Base-by-base conservation (phyloP, 1,140 invertebrate genomes). In the Polyergus mexicanus region DNA sequence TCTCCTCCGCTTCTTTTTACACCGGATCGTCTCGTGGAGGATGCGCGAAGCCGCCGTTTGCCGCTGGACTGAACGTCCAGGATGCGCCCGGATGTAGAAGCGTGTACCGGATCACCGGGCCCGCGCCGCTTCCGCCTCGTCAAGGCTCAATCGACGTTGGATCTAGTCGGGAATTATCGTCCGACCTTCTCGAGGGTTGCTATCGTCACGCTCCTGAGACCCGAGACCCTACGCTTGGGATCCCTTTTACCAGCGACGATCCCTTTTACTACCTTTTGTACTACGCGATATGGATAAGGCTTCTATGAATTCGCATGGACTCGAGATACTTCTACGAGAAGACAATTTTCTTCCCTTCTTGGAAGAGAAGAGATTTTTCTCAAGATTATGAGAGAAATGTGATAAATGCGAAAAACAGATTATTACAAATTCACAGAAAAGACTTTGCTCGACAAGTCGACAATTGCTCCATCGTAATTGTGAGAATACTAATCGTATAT, bases 101-200 rank as follows among this genome's bases (percentile, higher is more conserved):
- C 75, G 63, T 87, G 88, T 91, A 91, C 83, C 86, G 83, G 90
- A 92, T 91, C 89, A 90, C 62, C 85, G 89, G 84, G 85, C 84
- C 88, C 86, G 87, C 85, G 86, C 65, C 65, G 89, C 91, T 92
- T 93, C 91, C 89, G 89, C 92, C 86, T 92, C 91, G 92, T 92
- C 92, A 91, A 92, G 90, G 85, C 89, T 91, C 91, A 92, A 92
- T 92, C 91, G 92, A 92, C 91, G 89, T 91, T 85, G 87, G 89
- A 88, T 90, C 90, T 89, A 86, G 85, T 93, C 87, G 91, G 88
- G 92, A 93, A 92, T 93, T 93, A 93, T 92, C 92, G 91, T 89
- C 88, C 80, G 88, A 89, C 91, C 91, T 91, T 90, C 90, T 80
- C 68, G 87, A 92, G 92, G 88, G 89, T 54, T 71, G 25, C 41